These are phyloP conservation scores for Eidolon helvum DNA, from an alignment of 2,113 vertebrate genomes.

Conservation along the genomic window DNA sequence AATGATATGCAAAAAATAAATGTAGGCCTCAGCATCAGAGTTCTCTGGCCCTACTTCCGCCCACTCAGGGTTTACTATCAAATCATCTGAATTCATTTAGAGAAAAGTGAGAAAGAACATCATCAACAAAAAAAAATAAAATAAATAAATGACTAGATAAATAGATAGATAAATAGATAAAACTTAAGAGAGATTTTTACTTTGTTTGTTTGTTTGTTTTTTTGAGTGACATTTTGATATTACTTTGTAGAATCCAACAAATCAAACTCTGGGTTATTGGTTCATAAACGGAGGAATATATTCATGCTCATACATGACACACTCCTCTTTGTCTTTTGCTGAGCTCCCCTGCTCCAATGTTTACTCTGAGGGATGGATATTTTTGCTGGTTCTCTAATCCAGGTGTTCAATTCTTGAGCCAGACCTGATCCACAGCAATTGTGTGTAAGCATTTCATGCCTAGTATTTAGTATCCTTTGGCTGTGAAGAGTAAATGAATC, in stretches of 20 bases:
- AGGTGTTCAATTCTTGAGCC: neutral
- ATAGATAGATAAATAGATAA: neutral
- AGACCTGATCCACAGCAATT: neutral
- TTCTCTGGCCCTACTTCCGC: neutral
- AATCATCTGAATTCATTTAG: neutral
- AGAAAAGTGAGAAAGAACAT: neutral
- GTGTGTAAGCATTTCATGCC: neutral
- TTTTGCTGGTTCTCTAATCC: neutral
- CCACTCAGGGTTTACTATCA: neutral
- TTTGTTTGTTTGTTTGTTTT: neutral
- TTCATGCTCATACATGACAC: neutral
- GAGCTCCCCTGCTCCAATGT: neutral
- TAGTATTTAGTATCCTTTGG: neutral
- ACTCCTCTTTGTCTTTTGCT: neutral
- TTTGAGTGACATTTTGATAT: neutral
- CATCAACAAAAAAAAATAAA: neutral
- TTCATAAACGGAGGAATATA: neutral
- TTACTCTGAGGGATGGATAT: neutral
- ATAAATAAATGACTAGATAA: too few species aligned
- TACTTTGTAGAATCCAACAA: neutral
- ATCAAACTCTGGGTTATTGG: neutral
- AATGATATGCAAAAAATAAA: neutral
- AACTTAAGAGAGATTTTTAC: neutral
- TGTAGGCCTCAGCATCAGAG: neutral
- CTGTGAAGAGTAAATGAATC: neutral